These are phyloP conservation scores for Quadroppia sp. DNA, from an alignment of 2,888 invertebrate species.

Conservation along the genomic window DNA sequence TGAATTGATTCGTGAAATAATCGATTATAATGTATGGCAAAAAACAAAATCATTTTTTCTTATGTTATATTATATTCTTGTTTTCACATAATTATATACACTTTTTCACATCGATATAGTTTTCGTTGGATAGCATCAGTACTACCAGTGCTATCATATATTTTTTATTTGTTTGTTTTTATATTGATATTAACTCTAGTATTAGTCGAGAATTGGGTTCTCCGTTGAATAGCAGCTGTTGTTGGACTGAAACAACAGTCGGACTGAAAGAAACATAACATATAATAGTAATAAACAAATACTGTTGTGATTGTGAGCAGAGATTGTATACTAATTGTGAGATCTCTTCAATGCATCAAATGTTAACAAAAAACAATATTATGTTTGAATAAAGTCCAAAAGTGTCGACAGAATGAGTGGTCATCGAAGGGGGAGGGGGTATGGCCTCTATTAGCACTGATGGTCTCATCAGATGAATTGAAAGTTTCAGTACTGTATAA, in stretches of 20 bases:
- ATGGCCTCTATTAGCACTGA: neutral
- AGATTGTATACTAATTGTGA: neutral
- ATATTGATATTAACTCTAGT: slow-evolving; percentile 19
- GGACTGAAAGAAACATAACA: neutral
- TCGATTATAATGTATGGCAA: neutral
- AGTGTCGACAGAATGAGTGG: neutral
- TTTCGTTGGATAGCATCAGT: neutral
- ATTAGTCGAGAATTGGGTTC: neutral
- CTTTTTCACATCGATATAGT: neutral
- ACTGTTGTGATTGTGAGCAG: neutral
- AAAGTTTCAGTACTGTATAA: neutral
- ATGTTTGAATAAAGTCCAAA: neutral
- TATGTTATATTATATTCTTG: neutral
- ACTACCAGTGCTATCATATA: neutral
- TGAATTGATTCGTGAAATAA: neutral
- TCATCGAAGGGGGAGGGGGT: neutral
- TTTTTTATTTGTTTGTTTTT: neutral
- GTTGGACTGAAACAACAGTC: neutral
- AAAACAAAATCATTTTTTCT: neutral
- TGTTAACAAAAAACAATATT: neutral
- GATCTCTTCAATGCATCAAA: neutral
- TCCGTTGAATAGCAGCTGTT: neutral
- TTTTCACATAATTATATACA: slow-evolving; percentile 15
- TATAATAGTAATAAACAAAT: neutral
- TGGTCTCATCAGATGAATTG: neutral